Evolutionary conservation across 2,888 invertebrate genomes (phyloP).

Genomic region (Congeria kusceri): DNA sequence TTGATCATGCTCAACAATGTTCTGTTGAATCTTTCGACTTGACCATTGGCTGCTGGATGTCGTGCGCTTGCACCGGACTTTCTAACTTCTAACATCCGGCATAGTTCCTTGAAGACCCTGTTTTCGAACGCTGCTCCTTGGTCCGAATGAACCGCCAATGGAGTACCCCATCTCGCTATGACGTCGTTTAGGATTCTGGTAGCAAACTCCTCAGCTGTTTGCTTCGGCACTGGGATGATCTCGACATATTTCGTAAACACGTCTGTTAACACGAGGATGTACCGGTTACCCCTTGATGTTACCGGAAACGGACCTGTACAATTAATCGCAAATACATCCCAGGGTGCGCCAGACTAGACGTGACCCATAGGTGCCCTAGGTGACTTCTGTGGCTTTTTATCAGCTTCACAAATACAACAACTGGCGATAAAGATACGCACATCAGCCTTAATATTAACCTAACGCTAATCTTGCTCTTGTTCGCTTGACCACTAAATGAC

Average conservation of each 20-base stretch:
- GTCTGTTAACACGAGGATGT: slow-evolving; percentile 41
- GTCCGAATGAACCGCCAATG: slow-evolving; percentile 41
- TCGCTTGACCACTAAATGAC: slow-evolving; percentile 21
- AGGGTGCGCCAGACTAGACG: neutral
- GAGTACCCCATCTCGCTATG: slow-evolving; percentile 51
- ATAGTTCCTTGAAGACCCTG: slow-evolving; percentile 41
- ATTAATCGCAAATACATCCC: slow-evolving; percentile 8
- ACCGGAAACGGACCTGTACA: slow-evolving; percentile 32
- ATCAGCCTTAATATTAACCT: slow-evolving; percentile 20
- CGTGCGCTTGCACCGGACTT: slow-evolving; percentile 33
- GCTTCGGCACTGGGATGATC: slow-evolving; percentile 30
- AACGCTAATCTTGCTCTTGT: too few relatives aligned
- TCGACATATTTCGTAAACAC: slow-evolving; percentile 28
- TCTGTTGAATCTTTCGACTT: slow-evolving; percentile 52
- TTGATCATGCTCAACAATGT: slow-evolving; percentile 53
- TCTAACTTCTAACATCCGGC: slow-evolving; percentile 13
- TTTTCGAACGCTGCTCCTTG: slow-evolving; percentile 56
- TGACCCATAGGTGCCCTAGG: neutral
- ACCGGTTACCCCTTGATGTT: slow-evolving; percentile 21
- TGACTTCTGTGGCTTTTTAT: neutral
- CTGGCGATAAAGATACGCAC: slow-evolving; percentile 5
- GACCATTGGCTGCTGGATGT: slow-evolving; percentile 42
- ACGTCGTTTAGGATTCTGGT: slow-evolving; percentile 31
- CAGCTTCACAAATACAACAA: slow-evolving; percentile 24
- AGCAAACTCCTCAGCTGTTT: slow-evolving; percentile 32